Conservation (phyloP, 2,888 invertebrate genomes). For the Cryptocephalus moraei region DNA sequence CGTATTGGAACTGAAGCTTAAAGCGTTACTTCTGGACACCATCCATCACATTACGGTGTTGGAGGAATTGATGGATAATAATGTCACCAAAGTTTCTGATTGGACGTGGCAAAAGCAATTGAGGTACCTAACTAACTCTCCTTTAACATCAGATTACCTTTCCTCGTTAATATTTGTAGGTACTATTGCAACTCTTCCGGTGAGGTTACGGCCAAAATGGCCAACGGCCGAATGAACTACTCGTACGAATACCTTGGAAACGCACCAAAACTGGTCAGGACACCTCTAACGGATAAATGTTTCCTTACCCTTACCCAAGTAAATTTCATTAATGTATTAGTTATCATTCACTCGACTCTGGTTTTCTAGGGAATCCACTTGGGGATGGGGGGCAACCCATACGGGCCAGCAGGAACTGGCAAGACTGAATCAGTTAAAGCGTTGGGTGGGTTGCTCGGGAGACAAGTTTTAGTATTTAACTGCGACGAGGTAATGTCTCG, state of each 20-base stretch:
- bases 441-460: conserved; percentile 77
- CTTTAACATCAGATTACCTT: neutral
- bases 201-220: conserved; percentile 74
- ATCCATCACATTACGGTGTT: conserved; percentile 84
- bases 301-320: conserved; percentile 93
- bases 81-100: conserved; percentile 55
- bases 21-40: conserved; percentile 85
- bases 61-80: conserved; percentile 60
- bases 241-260: conserved; percentile 99
- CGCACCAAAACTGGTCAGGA: conserved; percentile 87
- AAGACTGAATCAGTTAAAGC: conserved; percentile 99
- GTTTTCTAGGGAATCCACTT: conserved; percentile 71
- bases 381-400: conserved; percentile 96
- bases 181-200: conserved; percentile 56
- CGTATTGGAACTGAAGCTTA: conserved; percentile 64
- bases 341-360: neutral
- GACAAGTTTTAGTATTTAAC: conserved; percentile 92
- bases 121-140: conserved; percentile 43
- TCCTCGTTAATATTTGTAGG: conserved; percentile 33
- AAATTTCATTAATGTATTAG: conserved; percentile 10
- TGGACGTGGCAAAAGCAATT: conserved; percentile 97
- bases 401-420: conserved; percentile 97
- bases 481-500: conserved; percentile 73
- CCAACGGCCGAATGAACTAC: conserved; percentile 87
- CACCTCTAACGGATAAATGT: conserved; percentile 93